Base-by-base conservation (phyloP, 2,797 vertebrate species). In the Thripadectes ignobilis region DNA sequence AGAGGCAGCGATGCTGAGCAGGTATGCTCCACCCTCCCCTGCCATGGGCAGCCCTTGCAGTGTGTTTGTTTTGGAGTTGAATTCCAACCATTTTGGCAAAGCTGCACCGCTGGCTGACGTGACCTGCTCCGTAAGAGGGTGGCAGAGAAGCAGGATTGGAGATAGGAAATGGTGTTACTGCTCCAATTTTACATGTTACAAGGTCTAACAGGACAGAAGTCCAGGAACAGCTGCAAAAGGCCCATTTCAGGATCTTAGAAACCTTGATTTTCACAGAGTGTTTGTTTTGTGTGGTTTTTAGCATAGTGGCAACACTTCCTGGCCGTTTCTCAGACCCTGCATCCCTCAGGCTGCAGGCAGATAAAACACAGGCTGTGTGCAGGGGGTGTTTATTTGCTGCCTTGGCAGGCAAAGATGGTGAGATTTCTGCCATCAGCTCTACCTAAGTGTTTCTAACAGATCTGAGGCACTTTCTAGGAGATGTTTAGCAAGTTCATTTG, bases 1-100 rank as follows among this genome's bases (percentile, higher is more conserved):
- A 4, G 72, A 51, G 24, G 82, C 85, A 48, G 75, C 69, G 18
- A 96, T 30, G 39, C 26, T 91, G 19, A 97, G 74, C 48, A 58
- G 68, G 52, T 97, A 95, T 6, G 22, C 58, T 49, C 96, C 38
- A 6, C 24, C 89, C 27, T 98, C 95, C 41, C 96, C 95, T 29
- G 51, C 49, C 86, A 97, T 84, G 0, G 87, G 96, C 91, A 98
- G 63, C 38, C 97, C 97, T 74, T 77, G 85, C 38, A 97, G 89
- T 0, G 0, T 75, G 49, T 76, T 92, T 51, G 89, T 95, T 6
- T 74, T 19, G 5, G 71, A 54, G 27, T 88, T 84, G 59, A 95
- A 98, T 57, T 93, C 85, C 94, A 97, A 26, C 97, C 77, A 97
- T 67, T 91, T 88, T 63, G 97, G 97, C 85, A 97, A 74, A 61